These are phyloP conservation scores for Apis dorsata DNA, from an alignment of 1,140 invertebrate species.

Conservation along the genomic window DNA sequence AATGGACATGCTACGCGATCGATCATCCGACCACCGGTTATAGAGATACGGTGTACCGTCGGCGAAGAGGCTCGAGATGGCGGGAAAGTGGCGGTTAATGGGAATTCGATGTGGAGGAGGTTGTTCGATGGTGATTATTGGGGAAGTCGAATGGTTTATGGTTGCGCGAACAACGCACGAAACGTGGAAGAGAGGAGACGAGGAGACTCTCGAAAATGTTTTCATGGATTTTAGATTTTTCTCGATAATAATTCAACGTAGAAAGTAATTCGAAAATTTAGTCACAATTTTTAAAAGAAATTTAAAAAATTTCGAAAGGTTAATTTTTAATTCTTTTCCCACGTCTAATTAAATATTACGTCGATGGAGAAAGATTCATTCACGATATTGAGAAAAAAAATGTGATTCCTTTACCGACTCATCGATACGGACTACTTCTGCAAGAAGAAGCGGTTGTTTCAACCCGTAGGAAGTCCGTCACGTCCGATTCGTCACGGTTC, in stretches of 20 bases:
- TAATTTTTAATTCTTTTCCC: neutral
- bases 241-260: no score
- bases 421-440: neutral
- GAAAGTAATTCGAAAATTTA: no score
- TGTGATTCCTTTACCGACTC: neutral
- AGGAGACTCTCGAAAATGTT: no score
- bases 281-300: no score
- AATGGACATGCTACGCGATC: conserved; percentile 45
- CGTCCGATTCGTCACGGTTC: conserved; percentile 35
- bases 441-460: conserved; percentile 9
- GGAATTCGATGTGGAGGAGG: neutral
- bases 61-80: neutral
- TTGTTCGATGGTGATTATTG: neutral
- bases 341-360: neutral
- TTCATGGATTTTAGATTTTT: no score
- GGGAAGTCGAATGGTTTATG: neutral
- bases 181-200: neutral
- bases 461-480: conserved; percentile 1
- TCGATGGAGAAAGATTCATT: neutral
- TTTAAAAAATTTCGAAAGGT: no score
- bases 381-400: neutral
- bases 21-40: conserved; percentile 22
- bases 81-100: neutral
- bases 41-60: neutral
- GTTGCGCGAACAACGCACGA: neutral